phyloP scores from a whole-genome alignment of 2,888 invertebrate species.

The Caenorhabditis sp. region DNA sequence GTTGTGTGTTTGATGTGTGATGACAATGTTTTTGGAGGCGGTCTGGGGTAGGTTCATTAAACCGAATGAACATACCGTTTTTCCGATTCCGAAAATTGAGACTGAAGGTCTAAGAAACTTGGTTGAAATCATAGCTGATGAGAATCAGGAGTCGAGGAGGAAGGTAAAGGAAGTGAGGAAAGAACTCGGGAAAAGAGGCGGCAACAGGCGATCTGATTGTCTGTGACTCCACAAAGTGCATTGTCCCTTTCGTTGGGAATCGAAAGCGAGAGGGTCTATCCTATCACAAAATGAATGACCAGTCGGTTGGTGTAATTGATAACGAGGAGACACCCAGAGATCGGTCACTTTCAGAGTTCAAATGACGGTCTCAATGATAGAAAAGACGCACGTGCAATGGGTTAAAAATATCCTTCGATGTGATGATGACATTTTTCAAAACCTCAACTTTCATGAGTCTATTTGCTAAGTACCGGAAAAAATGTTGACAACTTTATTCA shows the following conservation, averaged over 20 bases:
- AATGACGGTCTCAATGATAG: background rate
- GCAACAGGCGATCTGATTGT: slow-evolving; percentile 24
- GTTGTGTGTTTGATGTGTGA: slow-evolving; percentile 37
- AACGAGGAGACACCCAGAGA: slow-evolving; percentile 45
- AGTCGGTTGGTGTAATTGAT: slow-evolving; percentile 54
- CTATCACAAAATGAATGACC: slow-evolving; percentile 51
- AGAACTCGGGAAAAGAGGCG: slow-evolving; percentile 15
- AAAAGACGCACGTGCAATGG: slow-evolving; percentile 25
- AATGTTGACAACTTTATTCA: too few species aligned
- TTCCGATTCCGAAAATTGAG: slow-evolving; percentile 41
- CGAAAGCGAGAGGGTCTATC: slow-evolving; percentile 10
- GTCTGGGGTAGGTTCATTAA: slow-evolving; percentile 22
- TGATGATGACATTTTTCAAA: too few species aligned
- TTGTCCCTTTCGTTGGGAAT: slow-evolving; percentile 23
- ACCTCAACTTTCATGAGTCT: too few species aligned
- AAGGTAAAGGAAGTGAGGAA: slow-evolving; percentile 31
- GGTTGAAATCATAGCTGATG: slow-evolving; percentile 41
- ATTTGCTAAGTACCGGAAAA: too few species aligned
- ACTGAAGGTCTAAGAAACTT: slow-evolving; percentile 45
- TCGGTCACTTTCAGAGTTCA: slow-evolving; percentile 50
- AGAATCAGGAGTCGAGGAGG: background rate
- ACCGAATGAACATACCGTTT: slow-evolving; percentile 48
- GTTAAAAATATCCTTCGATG: too few species aligned
- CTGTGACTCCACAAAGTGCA: slow-evolving; percentile 61
- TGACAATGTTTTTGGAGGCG: slow-evolving; percentile 26